Evolutionary conservation across 2,113 vertebrate genomes (phyloP).

Genomic region (Capra hircus): DNA sequence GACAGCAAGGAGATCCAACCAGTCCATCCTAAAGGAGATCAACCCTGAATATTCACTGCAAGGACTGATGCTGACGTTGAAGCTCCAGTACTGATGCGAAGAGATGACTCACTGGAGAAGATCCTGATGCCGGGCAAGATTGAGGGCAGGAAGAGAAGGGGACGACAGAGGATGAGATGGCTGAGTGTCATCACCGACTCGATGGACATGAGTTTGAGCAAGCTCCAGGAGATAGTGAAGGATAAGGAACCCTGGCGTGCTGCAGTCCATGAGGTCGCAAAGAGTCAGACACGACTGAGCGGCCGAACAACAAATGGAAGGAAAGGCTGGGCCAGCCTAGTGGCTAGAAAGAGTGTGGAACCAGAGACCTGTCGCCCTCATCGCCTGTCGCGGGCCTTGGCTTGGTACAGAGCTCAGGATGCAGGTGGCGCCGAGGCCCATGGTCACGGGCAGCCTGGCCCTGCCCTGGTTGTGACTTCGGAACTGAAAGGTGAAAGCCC

Average conservation of each 20-base stretch:
- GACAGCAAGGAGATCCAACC: background rate
- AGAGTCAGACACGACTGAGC: background rate
- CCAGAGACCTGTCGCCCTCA: rapidly evolving
- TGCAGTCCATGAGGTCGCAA: background rate
- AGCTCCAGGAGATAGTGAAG: background rate
- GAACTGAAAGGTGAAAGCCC: background rate
- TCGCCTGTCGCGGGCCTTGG: rapidly evolving
- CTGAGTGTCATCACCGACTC: background rate
- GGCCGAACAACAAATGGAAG: rapidly evolving
- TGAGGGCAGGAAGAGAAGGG: background rate
- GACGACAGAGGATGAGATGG: background rate
- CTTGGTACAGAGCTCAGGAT: background rate
- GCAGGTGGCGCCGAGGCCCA: background rate
- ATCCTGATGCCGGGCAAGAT: background rate
- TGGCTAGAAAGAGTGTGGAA: rapidly evolving
- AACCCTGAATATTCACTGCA: background rate
- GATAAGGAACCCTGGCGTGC: background rate
- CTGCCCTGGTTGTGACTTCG: background rate
- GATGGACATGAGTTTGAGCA: background rate
- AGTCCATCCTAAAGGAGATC: background rate
- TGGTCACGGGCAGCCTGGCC: rapidly evolving
- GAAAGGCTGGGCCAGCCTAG: background rate
- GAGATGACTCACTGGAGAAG: background rate
- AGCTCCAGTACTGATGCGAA: background rate
- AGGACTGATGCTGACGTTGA: background rate